A percentile compares a stretch with the other conserved stretches of the same genome.
These are phyloP conservation scores for Lota lota DNA, from an alignment of 2,113 vertebrate genomes.

Conservation along the genomic window DNA sequence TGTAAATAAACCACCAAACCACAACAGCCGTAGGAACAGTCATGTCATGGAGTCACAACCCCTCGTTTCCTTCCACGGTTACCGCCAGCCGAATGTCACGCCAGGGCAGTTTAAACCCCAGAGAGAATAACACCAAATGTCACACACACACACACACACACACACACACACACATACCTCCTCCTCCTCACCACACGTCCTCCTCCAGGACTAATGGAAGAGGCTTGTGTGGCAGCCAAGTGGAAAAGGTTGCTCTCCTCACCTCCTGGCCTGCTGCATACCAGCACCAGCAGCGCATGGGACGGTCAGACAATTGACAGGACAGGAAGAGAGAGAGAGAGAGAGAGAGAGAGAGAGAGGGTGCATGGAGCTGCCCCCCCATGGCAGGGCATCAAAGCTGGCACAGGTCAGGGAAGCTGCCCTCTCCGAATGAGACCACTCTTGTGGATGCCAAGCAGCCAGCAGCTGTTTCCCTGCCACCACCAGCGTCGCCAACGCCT, in stretches of 20 bases:
- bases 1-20: too few species aligned
- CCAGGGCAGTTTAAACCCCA: conserved; percentile 5
- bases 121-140: too few species aligned
- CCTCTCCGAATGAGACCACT: conserved; percentile 22
- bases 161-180: background rate
- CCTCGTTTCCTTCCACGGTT: conserved; percentile 14
- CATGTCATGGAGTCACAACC: conserved; percentile 16
- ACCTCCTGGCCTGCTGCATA: conserved; percentile 13
- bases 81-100: conserved; percentile 18
- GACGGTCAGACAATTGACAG: background rate
- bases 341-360: background rate
- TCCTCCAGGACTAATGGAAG: background rate
- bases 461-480: conserved; percentile 72
- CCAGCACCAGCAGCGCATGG: conserved; percentile 1
- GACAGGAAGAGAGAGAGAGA: background rate
- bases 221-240: conserved; percentile 7
- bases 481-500: too few species aligned
- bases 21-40: too few species aligned
- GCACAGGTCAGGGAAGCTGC: conserved; percentile 15
- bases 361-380: background rate
- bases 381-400: conserved; percentile 37
- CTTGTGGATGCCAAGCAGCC: conserved; percentile 48
- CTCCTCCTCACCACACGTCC: conserved; percentile 13
- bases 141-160: background rate
- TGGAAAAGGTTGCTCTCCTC: conserved; percentile 19